Evolutionary conservation across 2,888 invertebrate genomes (phyloP).

Genomic region (Agrotis puta): DNA sequence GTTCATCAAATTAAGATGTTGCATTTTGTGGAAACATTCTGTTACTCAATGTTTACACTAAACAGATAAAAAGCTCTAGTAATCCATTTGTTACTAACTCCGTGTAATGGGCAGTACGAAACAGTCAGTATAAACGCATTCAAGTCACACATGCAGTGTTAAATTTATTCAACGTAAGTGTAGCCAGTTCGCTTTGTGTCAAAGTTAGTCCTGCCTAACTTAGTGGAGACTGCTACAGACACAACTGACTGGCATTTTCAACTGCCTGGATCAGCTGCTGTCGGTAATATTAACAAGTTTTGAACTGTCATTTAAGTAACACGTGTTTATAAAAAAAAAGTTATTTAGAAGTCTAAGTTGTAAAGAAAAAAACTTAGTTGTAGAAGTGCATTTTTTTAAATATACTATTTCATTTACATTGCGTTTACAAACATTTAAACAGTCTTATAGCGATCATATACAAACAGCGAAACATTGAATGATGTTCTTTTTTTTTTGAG

Average conservation of each 20-base stretch:
- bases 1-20: no score
- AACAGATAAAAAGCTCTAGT: neutral
- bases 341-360: no score
- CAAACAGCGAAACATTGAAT: no score
- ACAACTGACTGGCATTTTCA: conserved; percentile 59
- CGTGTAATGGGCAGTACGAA: conserved; percentile 49
- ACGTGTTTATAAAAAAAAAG: neutral
- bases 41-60: neutral
- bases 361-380: no score
- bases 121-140: conserved; percentile 64
- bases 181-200: conserved; percentile 73
- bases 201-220: conserved; percentile 66
- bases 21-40: no score
- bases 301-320: neutral
- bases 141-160: conserved; percentile 71
- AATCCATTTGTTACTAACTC: conserved; percentile 27
- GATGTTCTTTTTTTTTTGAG: no score
- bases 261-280: conserved; percentile 45
- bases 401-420: no score
- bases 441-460: no score
- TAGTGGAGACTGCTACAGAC: conserved; percentile 42
- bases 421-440: no score
- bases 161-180: conserved; percentile 72
- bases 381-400: no score
- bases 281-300: conserved; percentile 18